A percentile compares a stretch with the other conserved stretches of the same genome.
Evolutionary conservation across 2,888 invertebrate species (phyloP).

Genomic region (Amiota communis): DNA sequence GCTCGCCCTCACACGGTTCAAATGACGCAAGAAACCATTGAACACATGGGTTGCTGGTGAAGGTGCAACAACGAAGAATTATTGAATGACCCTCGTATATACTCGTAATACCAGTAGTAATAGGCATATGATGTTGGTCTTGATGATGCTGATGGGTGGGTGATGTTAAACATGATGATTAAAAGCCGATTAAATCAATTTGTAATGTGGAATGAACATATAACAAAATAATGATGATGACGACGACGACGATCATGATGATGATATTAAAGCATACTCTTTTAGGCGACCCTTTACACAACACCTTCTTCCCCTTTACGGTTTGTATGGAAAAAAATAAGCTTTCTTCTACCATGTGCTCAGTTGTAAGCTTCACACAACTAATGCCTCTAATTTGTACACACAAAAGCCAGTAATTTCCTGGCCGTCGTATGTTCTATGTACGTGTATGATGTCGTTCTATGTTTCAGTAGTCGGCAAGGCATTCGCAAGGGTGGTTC

Average conservation of each 20-base stretch:
- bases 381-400: constrained; percentile 26
- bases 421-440: not conserved
- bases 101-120: not conserved
- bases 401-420: constrained; percentile 26
- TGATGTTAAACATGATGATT: not conserved
- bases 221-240: too few relatives aligned
- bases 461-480: not conserved
- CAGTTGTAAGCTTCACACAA: not conserved
- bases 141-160: not conserved
- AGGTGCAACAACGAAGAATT: too few relatives aligned
- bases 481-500: too few relatives aligned
- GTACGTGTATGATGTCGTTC: not conserved
- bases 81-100: not conserved
- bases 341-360: too few relatives aligned
- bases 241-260: not conserved
- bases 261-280: constrained; percentile 3
- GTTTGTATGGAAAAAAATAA: not conserved
- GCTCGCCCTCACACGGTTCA: too few relatives aligned
- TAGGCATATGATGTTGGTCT: too few relatives aligned
- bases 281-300: not conserved
- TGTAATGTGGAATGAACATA: not conserved
- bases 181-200: constrained; percentile 20
- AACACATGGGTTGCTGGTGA: too few relatives aligned
- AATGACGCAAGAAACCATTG: too few relatives aligned
- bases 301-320: not conserved